Conservation (phyloP, 1,140 invertebrate genomes). For the Leptopilina clavipes region DNA sequence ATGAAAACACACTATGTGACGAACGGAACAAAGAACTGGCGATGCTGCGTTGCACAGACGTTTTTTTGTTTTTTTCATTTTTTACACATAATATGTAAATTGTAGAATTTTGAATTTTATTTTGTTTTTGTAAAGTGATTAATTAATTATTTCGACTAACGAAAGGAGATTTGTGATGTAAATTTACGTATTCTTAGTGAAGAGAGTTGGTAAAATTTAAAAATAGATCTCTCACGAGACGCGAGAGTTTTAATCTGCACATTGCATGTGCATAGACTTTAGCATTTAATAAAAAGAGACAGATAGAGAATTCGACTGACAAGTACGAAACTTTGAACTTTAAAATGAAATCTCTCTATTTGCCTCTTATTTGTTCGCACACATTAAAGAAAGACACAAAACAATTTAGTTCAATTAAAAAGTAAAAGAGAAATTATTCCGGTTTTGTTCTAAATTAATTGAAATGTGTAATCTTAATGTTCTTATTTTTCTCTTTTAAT, state of each 20-base stretch:
- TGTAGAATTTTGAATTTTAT: neutral
- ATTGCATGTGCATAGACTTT: neutral
- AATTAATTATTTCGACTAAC: neutral
- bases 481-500: too few species aligned
- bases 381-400: neutral
- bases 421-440: neutral
- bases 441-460: neutral
- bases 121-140: neutral
- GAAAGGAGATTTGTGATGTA: neutral
- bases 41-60: neutral
- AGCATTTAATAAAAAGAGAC: neutral
- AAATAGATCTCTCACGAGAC: slow-evolving; percentile 5
- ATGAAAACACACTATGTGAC: neutral
- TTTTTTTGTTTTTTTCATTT: neutral
- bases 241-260: neutral
- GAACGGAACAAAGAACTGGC: neutral
- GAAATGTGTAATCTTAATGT: neutral
- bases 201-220: neutral
- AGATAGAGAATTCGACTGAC: neutral
- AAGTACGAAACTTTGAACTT: too few species aligned
- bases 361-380: neutral
- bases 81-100: neutral
- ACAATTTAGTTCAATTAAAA: neutral
- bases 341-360: neutral
- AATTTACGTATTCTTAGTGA: neutral